Conservation (phyloP, 2,888 invertebrate species). For the Hipparchia sbordonii region DNA sequence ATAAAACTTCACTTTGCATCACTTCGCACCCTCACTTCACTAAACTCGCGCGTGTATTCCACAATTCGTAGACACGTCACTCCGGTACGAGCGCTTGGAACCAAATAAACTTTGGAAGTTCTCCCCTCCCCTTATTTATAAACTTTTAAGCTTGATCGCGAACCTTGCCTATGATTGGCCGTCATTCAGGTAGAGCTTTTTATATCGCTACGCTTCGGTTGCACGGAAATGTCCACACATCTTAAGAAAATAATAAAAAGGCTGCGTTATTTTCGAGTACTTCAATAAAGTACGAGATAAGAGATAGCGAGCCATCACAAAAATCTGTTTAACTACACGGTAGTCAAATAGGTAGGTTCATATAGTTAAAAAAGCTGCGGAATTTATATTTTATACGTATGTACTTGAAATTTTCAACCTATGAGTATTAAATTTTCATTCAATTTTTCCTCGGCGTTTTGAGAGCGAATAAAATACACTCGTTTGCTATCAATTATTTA, state of each 20-base stretch:
- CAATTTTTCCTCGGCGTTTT: no score
- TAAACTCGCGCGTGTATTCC: slow-evolving; percentile 23
- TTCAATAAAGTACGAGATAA: no score
- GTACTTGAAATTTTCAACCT: no score
- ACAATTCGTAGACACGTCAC: slow-evolving; percentile 15
- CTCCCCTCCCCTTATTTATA: slow-evolving; percentile 31
- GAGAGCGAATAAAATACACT: no score
- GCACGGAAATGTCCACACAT: background rate
- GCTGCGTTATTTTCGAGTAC: background rate
- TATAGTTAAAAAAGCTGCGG: no score
- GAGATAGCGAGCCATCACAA: no score
- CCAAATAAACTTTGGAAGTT: slow-evolving; percentile 28
- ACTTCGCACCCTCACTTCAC: slow-evolving; percentile 28
- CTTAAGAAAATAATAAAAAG: background rate
- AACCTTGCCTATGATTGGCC: slow-evolving; percentile 32
- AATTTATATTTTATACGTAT: no score
- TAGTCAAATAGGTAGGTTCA: no score
- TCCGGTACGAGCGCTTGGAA: slow-evolving; percentile 10
- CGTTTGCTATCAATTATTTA: no score
- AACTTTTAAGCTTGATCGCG: slow-evolving; percentile 32
- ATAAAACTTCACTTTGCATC: slow-evolving; percentile 24
- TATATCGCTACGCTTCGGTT: slow-evolving; percentile 25
- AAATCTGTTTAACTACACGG: no score
- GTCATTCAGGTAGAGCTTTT: slow-evolving; percentile 40
- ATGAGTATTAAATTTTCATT: no score